Percentiles rank a stretch among this genome's conserved stretches.
Evolutionary conservation across 2,888 invertebrate genomes (phyloP).

Genomic region (Acrocera orbiculus): DNA sequence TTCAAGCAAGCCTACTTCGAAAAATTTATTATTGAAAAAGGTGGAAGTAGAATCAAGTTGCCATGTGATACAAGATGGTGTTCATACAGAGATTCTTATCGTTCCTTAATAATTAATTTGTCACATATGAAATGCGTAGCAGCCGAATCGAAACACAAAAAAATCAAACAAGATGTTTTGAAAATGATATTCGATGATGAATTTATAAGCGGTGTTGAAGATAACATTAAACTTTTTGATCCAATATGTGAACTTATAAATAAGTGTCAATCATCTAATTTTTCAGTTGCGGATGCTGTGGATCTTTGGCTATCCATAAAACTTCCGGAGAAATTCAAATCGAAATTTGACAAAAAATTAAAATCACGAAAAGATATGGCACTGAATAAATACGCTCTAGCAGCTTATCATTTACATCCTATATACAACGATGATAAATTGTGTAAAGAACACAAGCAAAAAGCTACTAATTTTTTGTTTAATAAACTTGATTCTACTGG

Average conservation of each 20-base stretch:
- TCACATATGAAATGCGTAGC: constrained; percentile 1
- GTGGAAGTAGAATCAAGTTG: constrained; percentile 8
- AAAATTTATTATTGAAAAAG: constrained; percentile 7
- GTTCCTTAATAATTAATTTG: constrained; percentile 5
- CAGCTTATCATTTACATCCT: constrained; percentile 1
- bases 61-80: no score
- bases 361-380: not conserved
- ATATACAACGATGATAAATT: not conserved
- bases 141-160: constrained; percentile 2
- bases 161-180: not conserved
- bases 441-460: not conserved
- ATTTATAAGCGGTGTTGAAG: constrained; percentile 5
- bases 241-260: constrained; percentile 6
- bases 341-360: not conserved
- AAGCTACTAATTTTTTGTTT: constrained; percentile 5
- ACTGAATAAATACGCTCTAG: constrained; percentile 1
- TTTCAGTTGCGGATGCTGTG: constrained; percentile 5
- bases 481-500: constrained; percentile 5
- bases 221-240: constrained; percentile 5
- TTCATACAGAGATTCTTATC: constrained; percentile 5
- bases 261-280: constrained; percentile 3
- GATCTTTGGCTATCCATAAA: constrained; percentile 6
- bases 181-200: constrained; percentile 5
- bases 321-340: constrained; percentile 3
- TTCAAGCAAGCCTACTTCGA: constrained; percentile 11